Evolutionary conservation across 2,888 invertebrate genomes (phyloP).

Genomic region (Epinotia bilunana): DNA sequence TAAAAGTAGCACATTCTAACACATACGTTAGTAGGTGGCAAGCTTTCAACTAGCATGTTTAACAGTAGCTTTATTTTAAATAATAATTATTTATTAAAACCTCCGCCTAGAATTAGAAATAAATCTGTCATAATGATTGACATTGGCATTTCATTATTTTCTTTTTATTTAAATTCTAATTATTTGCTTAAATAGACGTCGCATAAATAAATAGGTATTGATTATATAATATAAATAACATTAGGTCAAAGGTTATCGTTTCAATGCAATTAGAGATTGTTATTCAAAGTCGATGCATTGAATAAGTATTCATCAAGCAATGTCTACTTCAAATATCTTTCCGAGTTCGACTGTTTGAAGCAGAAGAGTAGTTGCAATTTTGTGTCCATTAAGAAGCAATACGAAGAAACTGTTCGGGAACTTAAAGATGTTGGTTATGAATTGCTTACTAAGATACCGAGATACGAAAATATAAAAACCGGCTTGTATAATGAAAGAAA

Average conservation of each 20-base stretch:
- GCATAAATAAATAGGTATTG: not conserved
- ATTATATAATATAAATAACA: slow-evolving; percentile 7
- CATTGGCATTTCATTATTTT: slow-evolving; percentile 8
- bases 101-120: too few relatives aligned
- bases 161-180: slow-evolving; percentile 7
- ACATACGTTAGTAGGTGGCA: too few relatives aligned
- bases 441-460: slow-evolving; percentile 6
- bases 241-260: slow-evolving; percentile 59
- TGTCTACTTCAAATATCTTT: slow-evolving; percentile 7
- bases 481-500: slow-evolving; percentile 4
- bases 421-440: slow-evolving; percentile 8
- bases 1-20: too few relatives aligned
- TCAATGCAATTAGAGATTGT: slow-evolving; percentile 18
- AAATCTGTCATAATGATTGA: slow-evolving; percentile 5
- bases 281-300: slow-evolving; percentile 6
- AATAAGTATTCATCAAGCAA: slow-evolving; percentile 13
- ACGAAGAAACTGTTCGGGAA: slow-evolving; percentile 28
- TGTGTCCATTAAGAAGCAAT: slow-evolving; percentile 17
- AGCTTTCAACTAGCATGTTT: too few relatives aligned
- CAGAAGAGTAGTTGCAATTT: slow-evolving; percentile 22
- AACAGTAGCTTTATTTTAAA: too few relatives aligned
- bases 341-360: slow-evolving; percentile 13
- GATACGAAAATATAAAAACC: slow-evolving; percentile 11
- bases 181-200: not conserved
- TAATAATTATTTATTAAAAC: too few relatives aligned